phyloP scores from a whole-genome alignment of 2,888 invertebrate species.

The Macropis europaea region DNA sequence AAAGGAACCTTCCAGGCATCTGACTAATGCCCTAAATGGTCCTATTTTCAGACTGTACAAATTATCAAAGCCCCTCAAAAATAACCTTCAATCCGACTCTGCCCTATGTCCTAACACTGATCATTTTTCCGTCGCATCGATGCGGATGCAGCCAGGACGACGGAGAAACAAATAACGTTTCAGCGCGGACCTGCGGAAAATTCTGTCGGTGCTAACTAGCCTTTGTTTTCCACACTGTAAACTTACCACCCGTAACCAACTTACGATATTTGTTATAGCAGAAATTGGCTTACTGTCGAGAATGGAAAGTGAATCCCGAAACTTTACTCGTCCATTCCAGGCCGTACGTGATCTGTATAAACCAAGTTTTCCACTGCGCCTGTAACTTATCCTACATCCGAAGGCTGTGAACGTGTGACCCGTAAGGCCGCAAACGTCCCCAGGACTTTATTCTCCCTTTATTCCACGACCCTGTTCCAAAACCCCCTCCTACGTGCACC shows the following conservation, averaged over 20 bases:
- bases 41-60: too few species aligned
- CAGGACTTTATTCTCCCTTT: slow-evolving; percentile 31
- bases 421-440: slow-evolving; percentile 32
- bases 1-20: too few species aligned
- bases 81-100: too few species aligned
- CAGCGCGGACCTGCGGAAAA: not conserved
- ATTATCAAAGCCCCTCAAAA: too few species aligned
- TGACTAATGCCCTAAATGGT: too few species aligned
- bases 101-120: too few species aligned
- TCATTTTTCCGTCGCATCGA: not conserved
- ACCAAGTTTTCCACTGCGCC: slow-evolving; percentile 40
- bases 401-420: slow-evolving; percentile 61
- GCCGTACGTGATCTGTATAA: slow-evolving; percentile 60
- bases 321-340: slow-evolving; percentile 48
- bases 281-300: slow-evolving; percentile 42
- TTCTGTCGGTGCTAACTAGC: slow-evolving; percentile 18
- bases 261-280: slow-evolving; percentile 53
- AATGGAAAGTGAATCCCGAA: slow-evolving; percentile 54
- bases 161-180: not conserved
- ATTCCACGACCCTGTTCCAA: not conserved
- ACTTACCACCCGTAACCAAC: slow-evolving; percentile 24
- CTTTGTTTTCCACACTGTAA: slow-evolving; percentile 5
- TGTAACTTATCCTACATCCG: slow-evolving; percentile 58
- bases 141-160: not conserved
- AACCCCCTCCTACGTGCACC: not conserved